Percentiles rank a stretch among this genome's conserved stretches.
These are phyloP conservation scores for Herminia tarsipennalis DNA, from an alignment of 2,888 invertebrate genomes.

Conservation along the genomic window DNA sequence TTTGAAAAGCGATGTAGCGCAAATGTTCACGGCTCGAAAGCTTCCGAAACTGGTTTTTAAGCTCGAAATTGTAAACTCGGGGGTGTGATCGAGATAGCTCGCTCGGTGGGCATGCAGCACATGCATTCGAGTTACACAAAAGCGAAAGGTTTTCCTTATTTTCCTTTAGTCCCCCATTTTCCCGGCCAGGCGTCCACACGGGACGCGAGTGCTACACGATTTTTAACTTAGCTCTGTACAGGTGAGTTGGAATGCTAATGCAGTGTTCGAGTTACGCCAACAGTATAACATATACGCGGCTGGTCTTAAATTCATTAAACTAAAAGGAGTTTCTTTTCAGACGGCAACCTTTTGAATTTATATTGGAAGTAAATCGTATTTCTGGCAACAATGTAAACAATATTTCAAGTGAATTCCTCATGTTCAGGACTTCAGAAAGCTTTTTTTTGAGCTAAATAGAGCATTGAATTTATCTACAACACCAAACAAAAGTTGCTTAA, in stretches of 20 bases:
- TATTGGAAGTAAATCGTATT: conserved; percentile 8
- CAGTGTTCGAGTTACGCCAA: conserved; percentile 52
- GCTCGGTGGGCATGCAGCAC: conserved; percentile 49
- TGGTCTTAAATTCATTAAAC: conserved; percentile 46
- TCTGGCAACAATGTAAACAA: conserved; percentile 10
- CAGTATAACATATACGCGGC: conserved; percentile 34
- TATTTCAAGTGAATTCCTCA: conserved; percentile 13
- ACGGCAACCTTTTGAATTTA: conserved; percentile 8
- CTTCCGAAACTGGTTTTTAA: conserved; percentile 36
- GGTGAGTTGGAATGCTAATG: conserved; percentile 68
- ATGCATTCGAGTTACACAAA: conserved; percentile 62
- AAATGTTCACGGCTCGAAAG: conserved; percentile 39
- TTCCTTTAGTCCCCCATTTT: conserved; percentile 58
- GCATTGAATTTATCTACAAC: conserved; percentile 36
- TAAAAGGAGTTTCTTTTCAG: conserved; percentile 26
- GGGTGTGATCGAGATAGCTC: conserved; percentile 55
- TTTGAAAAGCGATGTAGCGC: conserved; percentile 49
- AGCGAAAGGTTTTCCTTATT: conserved; percentile 66
- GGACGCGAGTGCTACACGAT: conserved; percentile 71
- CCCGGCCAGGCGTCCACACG: conserved; percentile 58
- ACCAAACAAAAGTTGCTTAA: conserved; percentile 48
- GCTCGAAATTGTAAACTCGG: conserved; percentile 47
- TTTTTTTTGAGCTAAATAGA: conserved; percentile 35
- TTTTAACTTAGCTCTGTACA: conserved; percentile 77
- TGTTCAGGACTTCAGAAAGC: conserved; percentile 19